Percentiles rank a stretch among this genome's conserved stretches.
These are phyloP conservation scores for Wiebesia pumilae DNA, from an alignment of 1,140 invertebrate genomes.

Conservation along the genomic window DNA sequence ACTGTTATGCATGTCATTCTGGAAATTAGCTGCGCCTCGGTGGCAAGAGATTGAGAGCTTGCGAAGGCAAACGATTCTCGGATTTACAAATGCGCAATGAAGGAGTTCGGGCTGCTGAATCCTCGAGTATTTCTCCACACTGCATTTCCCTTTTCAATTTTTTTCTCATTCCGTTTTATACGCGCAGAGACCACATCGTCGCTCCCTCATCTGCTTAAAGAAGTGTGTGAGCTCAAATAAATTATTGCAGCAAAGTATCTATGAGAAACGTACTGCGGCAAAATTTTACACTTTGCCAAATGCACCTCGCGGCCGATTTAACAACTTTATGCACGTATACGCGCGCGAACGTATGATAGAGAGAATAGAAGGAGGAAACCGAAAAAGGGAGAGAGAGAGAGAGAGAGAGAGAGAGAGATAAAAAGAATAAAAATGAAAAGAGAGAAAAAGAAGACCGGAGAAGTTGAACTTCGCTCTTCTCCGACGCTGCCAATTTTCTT, in stretches of 20 bases:
- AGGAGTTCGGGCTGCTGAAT: too few relatives aligned
- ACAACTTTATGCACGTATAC: constrained; percentile 48
- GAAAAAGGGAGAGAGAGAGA: neutral
- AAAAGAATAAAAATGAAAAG: neutral
- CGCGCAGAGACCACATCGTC: too few relatives aligned
- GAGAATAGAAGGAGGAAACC: neutral
- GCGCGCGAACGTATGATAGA: neutral
- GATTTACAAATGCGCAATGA: too few relatives aligned
- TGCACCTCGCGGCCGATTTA: constrained; percentile 53
- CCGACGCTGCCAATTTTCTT: constrained; percentile 7
- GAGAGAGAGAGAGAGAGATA: neutral
- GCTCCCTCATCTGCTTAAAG: too few relatives aligned
- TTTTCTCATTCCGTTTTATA: too few relatives aligned
- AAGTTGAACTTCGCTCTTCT: neutral
- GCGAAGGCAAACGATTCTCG: neutral
- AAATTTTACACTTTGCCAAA: constrained; percentile 64
- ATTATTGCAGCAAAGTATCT: constrained; percentile 60
- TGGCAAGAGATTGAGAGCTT: neutral
- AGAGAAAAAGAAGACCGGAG: neutral
- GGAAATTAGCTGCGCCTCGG: constrained; percentile 49
- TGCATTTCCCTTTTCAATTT: too few relatives aligned
- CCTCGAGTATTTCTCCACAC: too few relatives aligned
- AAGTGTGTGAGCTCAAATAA: constrained; percentile 51
- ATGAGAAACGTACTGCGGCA: constrained; percentile 67
- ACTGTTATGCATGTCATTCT: neutral